phyloP scores from a whole-genome alignment of 2,113 vertebrate species.

The Trinectes maculatus region DNA sequence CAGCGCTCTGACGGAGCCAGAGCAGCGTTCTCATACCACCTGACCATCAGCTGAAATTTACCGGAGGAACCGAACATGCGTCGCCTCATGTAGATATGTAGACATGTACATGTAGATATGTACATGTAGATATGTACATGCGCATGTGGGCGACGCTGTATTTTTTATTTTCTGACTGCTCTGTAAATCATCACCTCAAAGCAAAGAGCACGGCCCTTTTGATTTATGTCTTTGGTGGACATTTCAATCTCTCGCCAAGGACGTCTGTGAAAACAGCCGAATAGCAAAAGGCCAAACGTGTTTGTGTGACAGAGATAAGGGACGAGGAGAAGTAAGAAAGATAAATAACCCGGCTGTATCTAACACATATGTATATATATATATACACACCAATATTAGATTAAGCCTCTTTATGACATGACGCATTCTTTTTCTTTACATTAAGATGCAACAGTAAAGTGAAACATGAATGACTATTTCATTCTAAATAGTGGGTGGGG shows the following conservation, averaged over 20 bases:
- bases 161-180: neutral
- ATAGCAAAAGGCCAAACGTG: neutral
- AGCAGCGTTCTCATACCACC: neutral
- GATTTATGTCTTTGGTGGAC: constrained; percentile 27
- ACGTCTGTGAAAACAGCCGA: neutral
- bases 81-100: neutral
- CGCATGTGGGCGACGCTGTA: too few species aligned
- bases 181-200: constrained; percentile 50
- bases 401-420: too few species aligned
- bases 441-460: too few species aligned
- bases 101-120: neutral
- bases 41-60: neutral
- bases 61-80: constrained; percentile 9
- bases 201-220: constrained; percentile 5
- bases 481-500: too few species aligned
- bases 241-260: constrained; percentile 16
- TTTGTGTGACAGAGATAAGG: constrained; percentile 32
- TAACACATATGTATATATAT: too few species aligned
- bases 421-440: too few species aligned
- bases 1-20: neutral
- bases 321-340: neutral
- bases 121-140: neutral
- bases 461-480: too few species aligned
- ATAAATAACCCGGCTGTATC: neutral
- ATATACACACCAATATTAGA: too few species aligned